A percentile compares a stretch with the other conserved stretches of the same genome.
These are phyloP conservation scores for Tanytarsus gracilentus DNA, from an alignment of 2,888 invertebrate species.

Conservation along the genomic window DNA sequence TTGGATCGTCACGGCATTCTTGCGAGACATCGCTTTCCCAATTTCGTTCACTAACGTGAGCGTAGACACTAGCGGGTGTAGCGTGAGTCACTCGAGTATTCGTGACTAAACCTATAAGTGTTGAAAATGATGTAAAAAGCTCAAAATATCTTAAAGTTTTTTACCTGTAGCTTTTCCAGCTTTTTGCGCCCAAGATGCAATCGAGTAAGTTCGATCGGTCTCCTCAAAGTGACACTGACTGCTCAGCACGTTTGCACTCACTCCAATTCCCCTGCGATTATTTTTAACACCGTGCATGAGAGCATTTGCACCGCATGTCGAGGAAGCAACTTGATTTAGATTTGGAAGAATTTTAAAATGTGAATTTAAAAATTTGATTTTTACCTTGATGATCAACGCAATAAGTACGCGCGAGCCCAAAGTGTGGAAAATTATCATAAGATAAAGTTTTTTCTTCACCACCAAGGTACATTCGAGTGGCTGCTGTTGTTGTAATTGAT, in stretches of 20 bases:
- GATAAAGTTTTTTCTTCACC: conserved; percentile 63
- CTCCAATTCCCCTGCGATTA: conserved; percentile 57
- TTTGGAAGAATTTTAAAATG: no score
- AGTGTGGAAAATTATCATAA: conserved; percentile 67
- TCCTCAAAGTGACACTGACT: conserved; percentile 55
- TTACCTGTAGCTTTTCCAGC: conserved; percentile 45
- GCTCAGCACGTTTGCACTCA: conserved; percentile 55
- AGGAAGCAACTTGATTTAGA: no score
- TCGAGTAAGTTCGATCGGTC: conserved; percentile 54
- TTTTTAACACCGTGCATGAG: conserved; percentile 67
- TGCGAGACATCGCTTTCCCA: conserved; percentile 60
- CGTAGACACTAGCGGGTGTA: conserved; percentile 43
- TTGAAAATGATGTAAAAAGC: no score
- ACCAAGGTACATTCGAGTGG: conserved; percentile 64
- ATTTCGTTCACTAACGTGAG: conserved; percentile 54
- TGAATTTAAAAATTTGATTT: no score
- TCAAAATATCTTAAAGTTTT: no score
- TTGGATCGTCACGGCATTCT: conserved; percentile 41
- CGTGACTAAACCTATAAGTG: no score
- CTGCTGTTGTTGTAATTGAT: conserved; percentile 72
- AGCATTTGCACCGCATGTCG: conserved; percentile 63
- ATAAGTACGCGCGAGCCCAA: conserved; percentile 70
- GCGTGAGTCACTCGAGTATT: no score
- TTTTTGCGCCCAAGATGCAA: conserved; percentile 57
- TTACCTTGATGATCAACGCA: conserved; percentile 69